These are phyloP conservation scores for Ametastegia equiseti DNA, from an alignment of 2,888 invertebrate species.

Conservation along the genomic window DNA sequence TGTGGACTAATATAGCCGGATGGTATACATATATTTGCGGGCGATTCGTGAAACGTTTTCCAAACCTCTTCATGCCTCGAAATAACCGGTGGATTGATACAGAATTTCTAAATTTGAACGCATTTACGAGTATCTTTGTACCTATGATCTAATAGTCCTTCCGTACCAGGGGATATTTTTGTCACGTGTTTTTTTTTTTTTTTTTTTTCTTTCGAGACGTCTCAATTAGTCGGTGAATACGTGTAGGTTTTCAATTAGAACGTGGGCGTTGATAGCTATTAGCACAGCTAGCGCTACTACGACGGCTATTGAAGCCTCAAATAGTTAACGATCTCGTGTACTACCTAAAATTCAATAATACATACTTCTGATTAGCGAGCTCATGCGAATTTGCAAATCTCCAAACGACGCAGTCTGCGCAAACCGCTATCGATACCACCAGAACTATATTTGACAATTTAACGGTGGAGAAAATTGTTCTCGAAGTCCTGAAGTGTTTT, in stretches of 20 bases:
- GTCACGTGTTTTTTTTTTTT: background rate
- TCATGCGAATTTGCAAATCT: conserved; percentile 26
- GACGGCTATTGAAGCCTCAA: conserved; percentile 9
- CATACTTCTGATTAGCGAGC: conserved; percentile 25
- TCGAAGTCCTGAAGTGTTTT: background rate
- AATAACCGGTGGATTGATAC: background rate
- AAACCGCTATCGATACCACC: background rate
- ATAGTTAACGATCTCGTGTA: conserved; percentile 34
- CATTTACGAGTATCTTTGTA: background rate
- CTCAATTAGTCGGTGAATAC: conserved; percentile 41
- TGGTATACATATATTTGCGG: background rate
- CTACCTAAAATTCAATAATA: conserved; percentile 32
- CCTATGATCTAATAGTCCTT: conserved; percentile 21
- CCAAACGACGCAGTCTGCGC: background rate
- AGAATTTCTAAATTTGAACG: conserved; percentile 23
- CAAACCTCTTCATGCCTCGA: background rate
- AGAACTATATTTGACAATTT: background rate
- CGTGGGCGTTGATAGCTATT: conserved; percentile 52
- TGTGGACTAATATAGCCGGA: background rate
- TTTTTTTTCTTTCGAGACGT: background rate
- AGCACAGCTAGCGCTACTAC: conserved; percentile 36
- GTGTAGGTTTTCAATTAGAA: conserved; percentile 59
- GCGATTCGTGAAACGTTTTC: background rate
- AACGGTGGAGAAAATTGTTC: background rate
- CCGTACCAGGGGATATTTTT: conserved; percentile 19